Evolutionary conservation across 2,797 vertebrate species (phyloP), one percentile per base, ranked within the genome.

Genomic region (Lates japonicus): DNA sequence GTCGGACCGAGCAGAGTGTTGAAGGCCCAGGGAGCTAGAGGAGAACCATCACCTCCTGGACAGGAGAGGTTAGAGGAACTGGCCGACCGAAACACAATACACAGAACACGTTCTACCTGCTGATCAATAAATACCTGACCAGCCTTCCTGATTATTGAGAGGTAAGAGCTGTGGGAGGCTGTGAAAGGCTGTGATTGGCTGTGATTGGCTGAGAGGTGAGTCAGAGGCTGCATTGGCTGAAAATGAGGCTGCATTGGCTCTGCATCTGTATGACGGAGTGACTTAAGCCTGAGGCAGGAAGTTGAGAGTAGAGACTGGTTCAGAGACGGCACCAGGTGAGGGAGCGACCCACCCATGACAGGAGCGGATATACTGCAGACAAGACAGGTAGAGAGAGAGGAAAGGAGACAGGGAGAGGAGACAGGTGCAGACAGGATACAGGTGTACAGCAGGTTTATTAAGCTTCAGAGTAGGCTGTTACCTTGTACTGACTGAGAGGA

Each of bases 401-500:
- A n/a, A n/a, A n/a, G n/a, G n/a, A n/a, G n/a, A n/a, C n/a, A n/a
- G n/a, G n/a, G 7, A 69, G 42, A 12, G 25, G 3, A 81, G 29
- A 71, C 14, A 70, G 68, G 22, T 44, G 1, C 12, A 58, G 42
- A 10, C 0, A 81, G 31, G n/a, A n/a, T n/a, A 67, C 16, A 62
- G 59, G 52, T 9, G 7, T 1, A 16, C 37, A 68, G 48, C 31
- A 72, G 58, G 41, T 9, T 0, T 3, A 14, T 44, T n/a, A 7
- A 9, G 4, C 49, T 61, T 54, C 14, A 29, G 20, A 31, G 13
- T 20, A 48, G 11, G 17, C 2, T 33, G 10, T 61, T 85, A 96
- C 96, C 95, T 96, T 96, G 89, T 96, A 96, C 88, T 96, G 96
- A 84, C 95, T 96, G 68, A 96, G 95, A 0, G 95, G 95, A 74